phyloP scores from a whole-genome alignment of 1,140 invertebrate genomes.

The Euura saliciscinereae region DNA sequence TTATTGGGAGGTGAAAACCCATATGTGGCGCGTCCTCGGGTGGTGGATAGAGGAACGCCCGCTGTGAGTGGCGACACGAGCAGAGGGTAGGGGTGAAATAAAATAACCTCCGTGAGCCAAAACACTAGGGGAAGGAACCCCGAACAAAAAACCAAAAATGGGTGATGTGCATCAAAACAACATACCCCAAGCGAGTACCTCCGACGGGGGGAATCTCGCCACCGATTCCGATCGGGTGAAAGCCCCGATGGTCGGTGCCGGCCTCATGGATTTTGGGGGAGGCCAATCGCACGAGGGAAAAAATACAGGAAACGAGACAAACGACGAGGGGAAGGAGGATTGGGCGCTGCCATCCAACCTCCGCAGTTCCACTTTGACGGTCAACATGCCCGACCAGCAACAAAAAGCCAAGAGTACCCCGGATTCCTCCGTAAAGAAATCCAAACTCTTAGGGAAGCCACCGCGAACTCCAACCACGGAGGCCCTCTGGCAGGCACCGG shows the following conservation, averaged over 20 bases:
- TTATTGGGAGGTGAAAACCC: no score
- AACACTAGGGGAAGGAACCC: no score
- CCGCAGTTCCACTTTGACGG: no score
- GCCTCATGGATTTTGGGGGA: no score
- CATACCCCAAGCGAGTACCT: conserved; percentile 11
- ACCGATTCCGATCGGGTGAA: conserved; percentile 16
- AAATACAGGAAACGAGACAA: background rate
- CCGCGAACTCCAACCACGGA: background rate
- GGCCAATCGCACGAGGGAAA: background rate
- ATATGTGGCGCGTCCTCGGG: no score
- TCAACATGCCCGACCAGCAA: no score
- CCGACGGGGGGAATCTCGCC: conserved; percentile 13
- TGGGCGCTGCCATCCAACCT: background rate
- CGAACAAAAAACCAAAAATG: background rate
- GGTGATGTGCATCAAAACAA: no score
- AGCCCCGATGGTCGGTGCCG: conserved; percentile 15
- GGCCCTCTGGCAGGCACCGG: background rate
- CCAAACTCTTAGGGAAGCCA: background rate
- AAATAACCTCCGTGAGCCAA: no score
- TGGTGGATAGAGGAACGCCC: no score
- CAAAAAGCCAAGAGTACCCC: no score
- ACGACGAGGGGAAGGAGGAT: background rate
- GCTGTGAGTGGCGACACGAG: no score
- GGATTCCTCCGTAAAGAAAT: background rate
- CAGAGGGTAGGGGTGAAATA: no score